phyloP scores from a whole-genome alignment of 2,113 vertebrate genomes.

The Equus przewalskii region DNA sequence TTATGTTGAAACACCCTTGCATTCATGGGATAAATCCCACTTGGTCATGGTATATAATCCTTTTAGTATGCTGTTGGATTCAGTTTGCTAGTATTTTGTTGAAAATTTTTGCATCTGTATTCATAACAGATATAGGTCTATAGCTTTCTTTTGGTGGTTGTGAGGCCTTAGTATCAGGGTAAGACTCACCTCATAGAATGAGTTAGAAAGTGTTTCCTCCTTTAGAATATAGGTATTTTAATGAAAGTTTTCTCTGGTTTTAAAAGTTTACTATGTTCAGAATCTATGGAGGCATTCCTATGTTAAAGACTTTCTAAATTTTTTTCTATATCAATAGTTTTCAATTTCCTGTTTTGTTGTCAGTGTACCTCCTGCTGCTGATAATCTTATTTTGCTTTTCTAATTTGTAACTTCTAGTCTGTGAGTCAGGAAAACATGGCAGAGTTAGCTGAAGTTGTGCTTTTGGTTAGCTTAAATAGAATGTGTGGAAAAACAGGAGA shows the following conservation, averaged over 20 bases:
- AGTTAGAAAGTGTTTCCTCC: neutral
- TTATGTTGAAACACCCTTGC: neutral
- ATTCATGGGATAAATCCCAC: slow-evolving; percentile 5
- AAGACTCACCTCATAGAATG: neutral
- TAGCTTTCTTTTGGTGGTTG: neutral
- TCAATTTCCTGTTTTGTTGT: neutral
- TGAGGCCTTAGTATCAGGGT: neutral
- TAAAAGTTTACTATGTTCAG: neutral
- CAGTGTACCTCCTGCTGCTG: neutral
- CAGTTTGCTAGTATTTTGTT: neutral
- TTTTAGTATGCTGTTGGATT: slow-evolving; percentile 1
- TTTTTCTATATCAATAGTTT: slow-evolving; percentile 27
- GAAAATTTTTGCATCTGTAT: neutral
- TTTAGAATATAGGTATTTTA: neutral
- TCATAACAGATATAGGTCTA: neutral
- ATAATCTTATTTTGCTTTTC: slow-evolving; percentile 42
- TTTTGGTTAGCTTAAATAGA: slow-evolving; percentile 52
- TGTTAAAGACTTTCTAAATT: neutral
- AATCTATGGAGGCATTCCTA: neutral
- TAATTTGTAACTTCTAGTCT: slow-evolving; percentile 11
- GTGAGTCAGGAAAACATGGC: neutral
- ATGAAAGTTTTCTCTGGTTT: neutral
- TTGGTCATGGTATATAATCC: neutral
- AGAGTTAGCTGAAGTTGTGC: neutral
- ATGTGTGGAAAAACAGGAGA: neutral